Conservation (phyloP, 2,113 vertebrate species). For the Toxotes jaculatrix region DNA sequence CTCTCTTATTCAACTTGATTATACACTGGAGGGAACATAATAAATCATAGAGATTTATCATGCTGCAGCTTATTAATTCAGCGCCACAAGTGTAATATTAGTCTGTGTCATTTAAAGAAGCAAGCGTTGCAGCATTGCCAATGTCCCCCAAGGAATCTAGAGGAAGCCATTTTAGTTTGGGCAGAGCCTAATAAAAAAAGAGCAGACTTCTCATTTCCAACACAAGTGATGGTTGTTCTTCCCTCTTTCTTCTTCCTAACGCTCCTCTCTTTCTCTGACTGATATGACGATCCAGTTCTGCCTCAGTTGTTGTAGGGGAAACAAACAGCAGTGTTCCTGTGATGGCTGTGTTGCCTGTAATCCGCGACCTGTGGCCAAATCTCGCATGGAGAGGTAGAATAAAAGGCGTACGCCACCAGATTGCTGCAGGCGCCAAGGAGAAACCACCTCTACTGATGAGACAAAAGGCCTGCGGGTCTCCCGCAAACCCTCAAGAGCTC, state of each 20-base stretch:
- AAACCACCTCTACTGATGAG: conserved; percentile 76
- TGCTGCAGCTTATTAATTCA: conserved; percentile 82
- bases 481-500: conserved; percentile 77
- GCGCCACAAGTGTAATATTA: conserved; percentile 75
- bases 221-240: conserved; percentile 2
- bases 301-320: conserved; percentile 48
- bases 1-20: conserved; percentile 74
- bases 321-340: conserved; percentile 66
- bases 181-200: background rate
- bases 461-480: conserved; percentile 82
- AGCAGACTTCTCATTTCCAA: conserved; percentile 16
- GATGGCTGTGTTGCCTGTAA: conserved; percentile 70
- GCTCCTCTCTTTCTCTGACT: background rate
- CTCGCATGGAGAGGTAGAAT: conserved; percentile 70
- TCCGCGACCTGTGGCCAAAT: conserved; percentile 79
- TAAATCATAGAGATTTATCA: conserved; percentile 84
- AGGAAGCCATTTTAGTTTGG: conserved; percentile 47
- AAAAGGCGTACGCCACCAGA: conserved; percentile 67
- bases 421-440: conserved; percentile 74
- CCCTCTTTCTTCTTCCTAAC: background rate
- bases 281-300: conserved; percentile 18
- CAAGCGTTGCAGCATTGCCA: conserved; percentile 37
- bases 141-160: conserved; percentile 40
- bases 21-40: conserved; percentile 77
- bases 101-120: conserved; percentile 79